Evolutionary conservation across 1,140 invertebrate species (phyloP), one percentile per base, ranked within the genome.

Genomic region (Phenacoccus solenopsis): DNA sequence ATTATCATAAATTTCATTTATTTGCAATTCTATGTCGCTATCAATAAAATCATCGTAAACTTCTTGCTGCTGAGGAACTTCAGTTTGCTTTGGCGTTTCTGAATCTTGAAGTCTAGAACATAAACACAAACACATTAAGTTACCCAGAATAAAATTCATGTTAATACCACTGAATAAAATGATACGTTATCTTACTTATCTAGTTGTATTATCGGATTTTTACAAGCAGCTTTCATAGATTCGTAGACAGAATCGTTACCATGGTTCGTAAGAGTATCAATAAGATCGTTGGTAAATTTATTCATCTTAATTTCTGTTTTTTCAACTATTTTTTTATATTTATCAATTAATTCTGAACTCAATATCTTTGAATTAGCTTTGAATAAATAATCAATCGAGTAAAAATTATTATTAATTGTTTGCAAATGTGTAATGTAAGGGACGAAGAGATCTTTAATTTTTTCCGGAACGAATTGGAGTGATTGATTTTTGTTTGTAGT

Each of bases 11-110:
- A 64, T 64, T 16, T 64, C 59, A 3, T 3, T 9, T 5, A 64
- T 24, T 64, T 64, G 59, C 13, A 64, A 16, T 13, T 64, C 59
- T 5, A 64, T 64, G 25, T 64, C 59, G 59, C 59, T 64, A 24
- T 64, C 59, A 9, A 64, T 27, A 20, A 64, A 64, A 25, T 64
- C 59, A 64, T 64, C 59, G 16, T 64, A 24, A 64, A 1, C 4
- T 24, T 64, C 59, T 4, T 4, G 5, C 38, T 16, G 13, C 38
- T 3, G 16, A 10, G 38, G 20, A 4, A 2, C 5, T 3, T n/a
- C 20, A 49, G 5, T 9, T n/a, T n/a, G n/a, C n/a, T n/a, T n/a
- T 3, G 38, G 16, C 20, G 4, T 49, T 49, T 49, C 38, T 5
- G 38, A n/a, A 49, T 49, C 38, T 49, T 5, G 5, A 16, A 49